Percentiles rank a stretch among this genome's conserved stretches.
These are phyloP conservation scores for Crypturellus undulatus DNA, from an alignment of 2,113 vertebrate species.

Conservation along the genomic window DNA sequence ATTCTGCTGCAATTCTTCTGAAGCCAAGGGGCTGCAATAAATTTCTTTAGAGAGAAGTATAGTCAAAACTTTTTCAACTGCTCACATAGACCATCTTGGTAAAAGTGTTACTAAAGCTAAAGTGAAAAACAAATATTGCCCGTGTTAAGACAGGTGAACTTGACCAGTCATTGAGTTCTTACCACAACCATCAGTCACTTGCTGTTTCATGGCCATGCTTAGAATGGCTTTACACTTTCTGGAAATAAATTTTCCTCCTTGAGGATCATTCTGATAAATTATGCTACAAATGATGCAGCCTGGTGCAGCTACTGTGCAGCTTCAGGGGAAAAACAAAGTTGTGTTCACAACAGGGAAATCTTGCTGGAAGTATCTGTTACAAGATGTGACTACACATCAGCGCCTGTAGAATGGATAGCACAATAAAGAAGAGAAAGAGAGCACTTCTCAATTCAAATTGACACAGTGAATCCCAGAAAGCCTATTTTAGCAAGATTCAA, in stretches of 20 bases:
- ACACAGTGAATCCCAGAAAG: background rate
- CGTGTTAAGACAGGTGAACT: background rate
- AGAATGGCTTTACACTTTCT: background rate
- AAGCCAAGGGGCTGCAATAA: background rate
- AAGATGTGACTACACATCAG: background rate
- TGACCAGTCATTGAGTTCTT: background rate
- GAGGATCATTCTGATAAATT: background rate
- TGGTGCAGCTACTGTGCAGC: background rate
- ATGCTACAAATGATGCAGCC: background rate
- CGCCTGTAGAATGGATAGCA: background rate
- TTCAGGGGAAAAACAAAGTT: background rate
- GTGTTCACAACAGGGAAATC: background rate
- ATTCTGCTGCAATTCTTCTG: background rate
- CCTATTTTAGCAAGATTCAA: slow-evolving; percentile 11
- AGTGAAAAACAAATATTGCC: background rate
- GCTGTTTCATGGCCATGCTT: background rate
- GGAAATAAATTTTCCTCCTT: background rate
- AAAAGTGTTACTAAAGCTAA: background rate
- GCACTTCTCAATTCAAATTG: background rate
- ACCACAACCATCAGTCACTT: fast-evolving
- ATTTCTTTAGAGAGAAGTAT: background rate
- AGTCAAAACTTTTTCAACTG: background rate
- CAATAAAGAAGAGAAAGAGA: slow-evolving; percentile 40
- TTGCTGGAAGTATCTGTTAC: background rate
- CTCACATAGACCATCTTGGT: background rate